phyloP scores from a whole-genome alignment of 1,140 invertebrate species.

The Papilio helenus region DNA sequence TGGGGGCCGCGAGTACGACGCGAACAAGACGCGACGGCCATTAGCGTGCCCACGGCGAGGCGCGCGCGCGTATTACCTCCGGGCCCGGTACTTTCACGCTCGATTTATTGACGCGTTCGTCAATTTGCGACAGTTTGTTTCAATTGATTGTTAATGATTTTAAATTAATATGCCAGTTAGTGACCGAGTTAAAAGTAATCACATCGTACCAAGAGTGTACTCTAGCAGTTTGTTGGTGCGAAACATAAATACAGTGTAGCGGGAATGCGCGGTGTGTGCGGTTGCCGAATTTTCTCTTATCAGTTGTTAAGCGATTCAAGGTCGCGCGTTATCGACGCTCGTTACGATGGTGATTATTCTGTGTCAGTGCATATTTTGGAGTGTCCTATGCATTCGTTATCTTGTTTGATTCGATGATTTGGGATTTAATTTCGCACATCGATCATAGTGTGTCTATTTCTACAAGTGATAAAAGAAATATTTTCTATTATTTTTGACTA shows the following conservation, averaged over 20 bases:
- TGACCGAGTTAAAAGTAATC: neutral
- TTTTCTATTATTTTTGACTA: neutral
- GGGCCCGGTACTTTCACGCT: neutral
- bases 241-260: constrained; percentile 67
- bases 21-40: constrained; percentile 63
- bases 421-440: constrained; percentile 51
- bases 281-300: constrained; percentile 75
- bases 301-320: constrained; percentile 71
- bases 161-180: constrained; percentile 4
- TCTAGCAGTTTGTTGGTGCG: constrained; percentile 46
- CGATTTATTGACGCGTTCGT: constrained; percentile 9
- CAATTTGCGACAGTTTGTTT: constrained; percentile 52
- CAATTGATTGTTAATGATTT: constrained; percentile 21
- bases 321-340: constrained; percentile 70
- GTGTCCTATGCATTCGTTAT: constrained; percentile 47
- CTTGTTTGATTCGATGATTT: constrained; percentile 22
- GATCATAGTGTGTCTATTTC: constrained; percentile 17
- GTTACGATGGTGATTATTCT: constrained; percentile 67
- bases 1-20: constrained; percentile 76
- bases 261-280: constrained; percentile 56
- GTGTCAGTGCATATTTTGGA: constrained; percentile 56
- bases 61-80: constrained; percentile 66
- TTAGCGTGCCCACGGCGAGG: constrained; percentile 71
- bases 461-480: constrained; percentile 1
- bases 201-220: neutral